A percentile compares a stretch with the other conserved stretches of the same genome.
phyloP scores from a whole-genome alignment of 2,797 vertebrate species.

The Chromobotia macracanthus region DNA sequence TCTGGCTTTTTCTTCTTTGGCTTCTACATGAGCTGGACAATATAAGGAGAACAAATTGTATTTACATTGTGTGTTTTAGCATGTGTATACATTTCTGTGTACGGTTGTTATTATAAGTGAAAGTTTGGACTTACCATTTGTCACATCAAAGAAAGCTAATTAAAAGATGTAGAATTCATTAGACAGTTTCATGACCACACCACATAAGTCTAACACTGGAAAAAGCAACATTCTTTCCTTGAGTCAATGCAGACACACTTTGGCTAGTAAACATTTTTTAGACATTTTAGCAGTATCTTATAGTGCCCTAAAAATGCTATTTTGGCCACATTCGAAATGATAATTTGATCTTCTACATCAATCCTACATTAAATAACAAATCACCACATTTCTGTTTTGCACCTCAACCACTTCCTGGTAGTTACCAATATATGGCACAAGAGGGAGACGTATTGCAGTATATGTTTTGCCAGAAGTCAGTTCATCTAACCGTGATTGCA shows the following conservation, averaged over 20 bases:
- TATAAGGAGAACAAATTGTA: neutral
- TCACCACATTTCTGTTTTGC: neutral
- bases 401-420: neutral
- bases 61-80: neutral
- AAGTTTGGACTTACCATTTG: slow-evolving; percentile 29
- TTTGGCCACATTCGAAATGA: too few species aligned
- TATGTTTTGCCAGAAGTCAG: neutral
- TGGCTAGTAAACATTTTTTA: too few species aligned
- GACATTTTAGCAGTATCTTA: too few species aligned
- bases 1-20: slow-evolving; percentile 73
- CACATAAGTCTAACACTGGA: neutral
- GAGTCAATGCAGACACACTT: neutral
- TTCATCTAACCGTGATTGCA: neutral
- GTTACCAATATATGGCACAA: slow-evolving; percentile 5
- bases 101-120: neutral
- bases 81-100: neutral
- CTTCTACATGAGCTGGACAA: slow-evolving; percentile 65
- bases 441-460: slow-evolving; percentile 19
- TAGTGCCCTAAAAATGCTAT: too few species aligned
- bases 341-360: too few species aligned
- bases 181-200: neutral
- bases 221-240: too few species aligned
- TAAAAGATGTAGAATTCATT: neutral
- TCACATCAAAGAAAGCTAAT: slow-evolving; percentile 17
- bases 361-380: too few species aligned